phyloP scores from a whole-genome alignment of 2,113 vertebrate species.

The Tetrao urogallus region DNA sequence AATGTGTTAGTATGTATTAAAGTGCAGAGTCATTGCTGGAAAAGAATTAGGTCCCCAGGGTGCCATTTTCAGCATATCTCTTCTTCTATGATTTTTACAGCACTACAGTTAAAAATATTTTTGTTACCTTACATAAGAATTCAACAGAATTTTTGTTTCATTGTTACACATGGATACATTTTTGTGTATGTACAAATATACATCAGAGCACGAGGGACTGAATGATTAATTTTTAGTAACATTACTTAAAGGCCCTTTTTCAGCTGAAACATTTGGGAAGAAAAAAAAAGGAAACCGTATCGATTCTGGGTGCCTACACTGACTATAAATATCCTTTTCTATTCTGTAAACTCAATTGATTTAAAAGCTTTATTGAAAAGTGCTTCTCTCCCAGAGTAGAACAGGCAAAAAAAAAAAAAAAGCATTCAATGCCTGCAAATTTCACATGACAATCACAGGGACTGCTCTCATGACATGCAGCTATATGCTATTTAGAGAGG shows the following conservation, averaged over 20 bases:
- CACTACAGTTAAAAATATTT: neutral
- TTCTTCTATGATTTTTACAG: constrained; percentile 32
- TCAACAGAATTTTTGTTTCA: constrained; percentile 1
- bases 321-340: constrained; percentile 48
- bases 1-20: constrained; percentile 46
- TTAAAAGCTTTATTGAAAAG: constrained; percentile 51
- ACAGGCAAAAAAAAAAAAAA: neutral
- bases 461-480: neutral
- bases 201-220: neutral
- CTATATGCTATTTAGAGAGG: neutral
- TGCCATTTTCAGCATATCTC: constrained; percentile 70
- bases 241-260: neutral
- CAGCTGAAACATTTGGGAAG: neutral
- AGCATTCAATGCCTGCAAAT: constrained; percentile 35
- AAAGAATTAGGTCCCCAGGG: constrained; percentile 36
- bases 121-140: constrained; percentile 8
- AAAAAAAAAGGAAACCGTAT: constrained; percentile 2
- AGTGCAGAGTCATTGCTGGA: constrained; percentile 63
- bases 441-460: constrained; percentile 37
- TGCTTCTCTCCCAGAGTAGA: constrained; percentile 10
- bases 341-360: constrained; percentile 36
- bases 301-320: neutral
- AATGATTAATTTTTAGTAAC: neutral
- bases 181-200: neutral
- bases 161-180: neutral